Percentiles rank a stretch among this genome's conserved stretches.
phyloP scores from a whole-genome alignment of 2,888 invertebrate genomes.

The Dynastes grantii region DNA sequence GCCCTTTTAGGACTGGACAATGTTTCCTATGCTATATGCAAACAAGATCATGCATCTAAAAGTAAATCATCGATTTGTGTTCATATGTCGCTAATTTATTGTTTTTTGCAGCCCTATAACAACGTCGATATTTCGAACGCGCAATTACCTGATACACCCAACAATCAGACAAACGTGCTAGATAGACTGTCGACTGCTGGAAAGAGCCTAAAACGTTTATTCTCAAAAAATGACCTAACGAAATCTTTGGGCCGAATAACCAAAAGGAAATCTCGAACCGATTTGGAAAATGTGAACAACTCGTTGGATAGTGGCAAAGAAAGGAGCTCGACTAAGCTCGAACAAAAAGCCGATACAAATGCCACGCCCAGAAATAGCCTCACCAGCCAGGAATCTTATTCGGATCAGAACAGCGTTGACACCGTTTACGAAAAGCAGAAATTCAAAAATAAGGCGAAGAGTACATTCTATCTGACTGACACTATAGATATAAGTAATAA shows the following conservation, averaged over 20 bases:
- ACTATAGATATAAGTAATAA: conserved; percentile 75
- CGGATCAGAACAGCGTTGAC: conserved; percentile 30
- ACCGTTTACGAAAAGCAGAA: conserved; percentile 53
- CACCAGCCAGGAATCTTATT: conserved; percentile 45
- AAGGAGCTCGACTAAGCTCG: conserved; percentile 42
- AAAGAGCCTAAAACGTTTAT: conserved; percentile 77
- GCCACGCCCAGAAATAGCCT: conserved; percentile 36
- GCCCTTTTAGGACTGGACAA: too few species aligned
- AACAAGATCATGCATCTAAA: too few species aligned
- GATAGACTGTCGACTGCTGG: conserved; percentile 77
- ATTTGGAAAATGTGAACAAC: conserved; percentile 57
- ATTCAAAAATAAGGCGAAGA: conserved; percentile 72
- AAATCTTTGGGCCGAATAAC: conserved; percentile 72
- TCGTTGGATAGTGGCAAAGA: conserved; percentile 43
- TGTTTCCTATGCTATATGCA: too few species aligned
- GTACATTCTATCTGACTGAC: conserved; percentile 82
- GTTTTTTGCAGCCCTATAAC: conserved; percentile 68
- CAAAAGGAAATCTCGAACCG: conserved; percentile 67
- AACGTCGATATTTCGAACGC: conserved; percentile 72
- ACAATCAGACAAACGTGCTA: conserved; percentile 74
- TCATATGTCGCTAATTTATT: neutral
- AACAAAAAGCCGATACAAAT: conserved; percentile 9
- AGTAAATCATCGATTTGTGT: too few species aligned
- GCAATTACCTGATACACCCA: conserved; percentile 77
- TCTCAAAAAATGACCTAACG: conserved; percentile 74